Evolutionary conservation across 2,797 vertebrate species (phyloP), one percentile per base, ranked within the genome.

Genomic region (Argentina silus): DNA sequence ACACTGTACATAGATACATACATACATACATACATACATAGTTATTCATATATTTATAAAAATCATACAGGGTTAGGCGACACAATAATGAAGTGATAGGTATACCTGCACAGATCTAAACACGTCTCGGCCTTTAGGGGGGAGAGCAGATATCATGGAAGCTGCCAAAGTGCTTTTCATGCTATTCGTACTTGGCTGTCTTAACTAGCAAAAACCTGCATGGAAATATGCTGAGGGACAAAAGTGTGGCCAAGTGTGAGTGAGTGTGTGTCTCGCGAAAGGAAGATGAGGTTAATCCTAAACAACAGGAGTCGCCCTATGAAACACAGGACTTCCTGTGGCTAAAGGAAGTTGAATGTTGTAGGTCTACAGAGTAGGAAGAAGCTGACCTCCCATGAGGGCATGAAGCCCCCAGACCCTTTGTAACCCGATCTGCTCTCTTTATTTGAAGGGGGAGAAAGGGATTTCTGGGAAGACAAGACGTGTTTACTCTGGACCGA

Each of bases 131-230:
- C 78, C 57, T 83, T 74, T 74, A 80, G 71, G 78, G 88, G 86
- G 77, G 75, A 76, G 84, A 85, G 83, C 71, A 85, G 86, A 87
- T 80, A 86, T 88, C 85, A 85, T 67, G 83, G 87, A 91, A 94
- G 93, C 93, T 94, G 90, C 92, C 93, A 93, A 94, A 95, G 93
- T 94, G 93, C 93, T 94, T n/a, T 93, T 92, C 88, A 92, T 4
- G 4, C 84, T 86, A 85, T 86, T 90, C 88, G 66, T 86, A 86
- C 85, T 87, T 89, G 87, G 82, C 76, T 78, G 76, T 82, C 79
- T 83, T 70, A 78, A 83, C 79, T 82, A 69, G 55, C 70, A 71
- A 53, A 85, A 78, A 68, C 87, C 65, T 74, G 78, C 73, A 81
- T 57, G 69, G 85, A 85, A 85, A 83, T 67, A 69, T 75, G 83